Conservation (phyloP, 1,140 invertebrate species). For the Drosophila kikkawai region DNA sequence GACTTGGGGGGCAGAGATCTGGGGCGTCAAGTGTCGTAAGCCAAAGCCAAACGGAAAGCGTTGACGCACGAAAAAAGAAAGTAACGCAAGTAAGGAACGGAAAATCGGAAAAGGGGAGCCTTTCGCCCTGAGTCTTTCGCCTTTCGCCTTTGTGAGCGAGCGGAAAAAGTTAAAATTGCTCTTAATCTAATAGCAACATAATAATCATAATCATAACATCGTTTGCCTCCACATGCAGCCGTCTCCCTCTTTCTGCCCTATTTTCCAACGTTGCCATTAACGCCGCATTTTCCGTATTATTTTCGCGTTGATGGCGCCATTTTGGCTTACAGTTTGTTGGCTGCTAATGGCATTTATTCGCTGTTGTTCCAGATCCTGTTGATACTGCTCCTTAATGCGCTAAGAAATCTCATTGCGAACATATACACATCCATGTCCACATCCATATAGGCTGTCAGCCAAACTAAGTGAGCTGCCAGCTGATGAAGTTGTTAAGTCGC, state of each 20-base stretch:
- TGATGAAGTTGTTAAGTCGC: conserved; percentile 79
- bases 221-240: conserved; percentile 70
- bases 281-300: conserved; percentile 79
- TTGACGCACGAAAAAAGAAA: conserved; percentile 57
- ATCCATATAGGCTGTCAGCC: conserved; percentile 15
- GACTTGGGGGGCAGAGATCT: conserved; percentile 12
- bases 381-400: conserved; percentile 62
- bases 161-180: conserved; percentile 79
- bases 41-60: conserved; percentile 73
- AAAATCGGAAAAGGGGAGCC: conserved; percentile 16
- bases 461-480: conserved; percentile 63
- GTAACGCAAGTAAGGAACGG: conserved; percentile 30
- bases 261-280: conserved; percentile 65
- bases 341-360: conserved; percentile 74
- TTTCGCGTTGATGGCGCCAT: conserved; percentile 78
- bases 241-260: conserved; percentile 1
- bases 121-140: background rate
- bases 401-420: conserved; percentile 70
- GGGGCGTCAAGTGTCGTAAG: conserved; percentile 78
- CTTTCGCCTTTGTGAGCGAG: conserved; percentile 33
- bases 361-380: conserved; percentile 45
- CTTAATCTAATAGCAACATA: conserved; percentile 84
- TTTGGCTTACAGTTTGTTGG: conserved; percentile 77
- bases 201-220: conserved; percentile 84
- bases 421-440: conserved; percentile 7